phyloP scores from a whole-genome alignment of 2,888 invertebrate genomes.

The Ametastegia equiseti region DNA sequence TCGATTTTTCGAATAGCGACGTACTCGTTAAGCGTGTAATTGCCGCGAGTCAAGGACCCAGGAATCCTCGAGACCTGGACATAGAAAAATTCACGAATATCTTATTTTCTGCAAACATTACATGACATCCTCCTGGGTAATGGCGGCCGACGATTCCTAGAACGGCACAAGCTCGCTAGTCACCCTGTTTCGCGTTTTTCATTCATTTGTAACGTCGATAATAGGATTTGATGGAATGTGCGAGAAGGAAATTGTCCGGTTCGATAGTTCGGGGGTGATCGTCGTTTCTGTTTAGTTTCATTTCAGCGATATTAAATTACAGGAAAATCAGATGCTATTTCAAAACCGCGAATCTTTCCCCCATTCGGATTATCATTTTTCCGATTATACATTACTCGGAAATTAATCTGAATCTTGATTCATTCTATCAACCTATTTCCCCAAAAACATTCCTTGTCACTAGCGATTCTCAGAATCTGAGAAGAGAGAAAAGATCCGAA shows the following conservation, averaged over 20 bases:
- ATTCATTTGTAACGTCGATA: background rate
- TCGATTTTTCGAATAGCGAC: background rate
- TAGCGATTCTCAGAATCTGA: background rate
- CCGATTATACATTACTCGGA: background rate
- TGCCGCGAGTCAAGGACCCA: no score
- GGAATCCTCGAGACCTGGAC: no score
- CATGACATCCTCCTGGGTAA: slow-evolving; percentile 65
- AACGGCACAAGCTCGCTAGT: slow-evolving; percentile 64
- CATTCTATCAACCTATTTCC: background rate
- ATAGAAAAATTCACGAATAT: slow-evolving; percentile 9
- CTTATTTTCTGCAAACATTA: slow-evolving; percentile 56
- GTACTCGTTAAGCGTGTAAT: no score
- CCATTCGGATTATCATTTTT: no score
- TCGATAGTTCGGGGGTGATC: background rate
- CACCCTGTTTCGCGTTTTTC: slow-evolving; percentile 48
- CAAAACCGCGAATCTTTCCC: slow-evolving; percentile 7
- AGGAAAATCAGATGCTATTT: slow-evolving; percentile 6
- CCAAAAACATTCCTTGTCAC: background rate
- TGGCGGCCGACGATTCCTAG: slow-evolving; percentile 69
- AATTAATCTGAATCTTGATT: background rate
- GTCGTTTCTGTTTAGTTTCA: background rate
- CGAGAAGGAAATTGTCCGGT: background rate
- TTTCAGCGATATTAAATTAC: background rate
- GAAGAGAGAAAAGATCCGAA: background rate
- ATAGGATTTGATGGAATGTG: background rate